A percentile compares a stretch with the other conserved stretches of the same genome.
phyloP scores from a whole-genome alignment of 2,888 invertebrate genomes.

The Siphlonurus alternatus region DNA sequence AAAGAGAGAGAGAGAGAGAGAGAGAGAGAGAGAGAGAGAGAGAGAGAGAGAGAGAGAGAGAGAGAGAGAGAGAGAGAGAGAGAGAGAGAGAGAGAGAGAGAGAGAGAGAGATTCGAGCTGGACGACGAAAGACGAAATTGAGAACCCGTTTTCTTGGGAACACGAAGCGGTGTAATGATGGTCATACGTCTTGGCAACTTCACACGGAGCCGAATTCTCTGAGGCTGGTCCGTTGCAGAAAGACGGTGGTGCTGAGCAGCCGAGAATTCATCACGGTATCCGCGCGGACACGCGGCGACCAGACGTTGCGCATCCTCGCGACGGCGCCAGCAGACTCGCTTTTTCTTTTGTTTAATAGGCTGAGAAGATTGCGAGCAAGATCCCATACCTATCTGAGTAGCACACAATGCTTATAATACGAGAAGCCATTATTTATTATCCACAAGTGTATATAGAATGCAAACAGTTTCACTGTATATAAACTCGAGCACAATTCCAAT shows the following conservation, averaged over 20 bases:
- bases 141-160: background rate
- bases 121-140: background rate
- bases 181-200: background rate
- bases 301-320: background rate
- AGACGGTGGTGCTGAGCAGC: too few species aligned
- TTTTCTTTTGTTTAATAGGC: background rate
- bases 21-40: too few species aligned
- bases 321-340: background rate
- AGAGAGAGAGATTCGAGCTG: background rate
- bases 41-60: background rate
- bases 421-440: background rate
- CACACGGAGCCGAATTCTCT: background rate
- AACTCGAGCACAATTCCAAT: background rate
- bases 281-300: too few species aligned
- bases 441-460: too few species aligned
- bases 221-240: too few species aligned
- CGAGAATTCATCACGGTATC: too few species aligned
- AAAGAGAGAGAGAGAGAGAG: too few species aligned
- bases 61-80: constrained; percentile 5
- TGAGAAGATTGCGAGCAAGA: background rate
- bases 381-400: too few species aligned
- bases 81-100: constrained; percentile 4
- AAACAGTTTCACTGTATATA: too few species aligned
- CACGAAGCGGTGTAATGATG: background rate
- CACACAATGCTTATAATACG: too few species aligned